Evolutionary conservation across 2,888 invertebrate species (phyloP), one percentile per base, ranked within the genome.

Genomic region (Oxystoma pomonae): DNA sequence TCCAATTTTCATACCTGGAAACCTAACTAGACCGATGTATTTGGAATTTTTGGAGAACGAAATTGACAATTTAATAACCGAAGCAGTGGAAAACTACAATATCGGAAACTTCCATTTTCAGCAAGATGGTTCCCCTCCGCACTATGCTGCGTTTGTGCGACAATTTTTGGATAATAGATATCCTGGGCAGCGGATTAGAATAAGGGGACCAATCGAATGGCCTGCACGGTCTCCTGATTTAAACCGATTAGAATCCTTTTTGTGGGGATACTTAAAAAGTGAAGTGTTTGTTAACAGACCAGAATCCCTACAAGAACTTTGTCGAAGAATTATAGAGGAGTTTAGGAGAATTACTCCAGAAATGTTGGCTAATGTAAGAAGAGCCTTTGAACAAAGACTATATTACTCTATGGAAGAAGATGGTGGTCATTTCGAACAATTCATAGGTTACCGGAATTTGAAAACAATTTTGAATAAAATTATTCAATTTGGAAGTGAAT

Each of bases 171-270:
- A 50, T 50, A 50, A 50, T 50, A 50, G 50, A 50, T 50, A 50
- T 50, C 50, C 50, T n/a, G n/a, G 50, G n/a, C 50, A 50, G 50
- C n/a, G 50, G 50, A 50, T 50, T 50, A n/a, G n/a, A 50, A 50
- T n/a, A n/a, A 50, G n/a, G 12, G 50, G 50, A 50, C 9, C 50
- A n/a, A 50, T 50, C 50, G 50, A 50, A 50, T 50, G 50, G 50
- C 50, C n/a, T 12, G 50, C 50, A n/a, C 50, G 50, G 50, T 50
- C 50, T 50, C 50, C 50, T n/a, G n/a, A n/a, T n/a, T n/a, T n/a
- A n/a, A n/a, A n/a, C n/a, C n/a, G n/a, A n/a, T n/a, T n/a, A n/a
- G n/a, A n/a, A n/a, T n/a, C n/a, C n/a, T n/a, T n/a, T n/a, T n/a
- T n/a, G n/a, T n/a, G n/a, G n/a, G n/a, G n/a, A 50, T 50, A 50